Percentiles rank a stretch among this genome's conserved stretches.
phyloP scores from a whole-genome alignment of 2,888 invertebrate genomes.

The Trisateles emortualis region DNA sequence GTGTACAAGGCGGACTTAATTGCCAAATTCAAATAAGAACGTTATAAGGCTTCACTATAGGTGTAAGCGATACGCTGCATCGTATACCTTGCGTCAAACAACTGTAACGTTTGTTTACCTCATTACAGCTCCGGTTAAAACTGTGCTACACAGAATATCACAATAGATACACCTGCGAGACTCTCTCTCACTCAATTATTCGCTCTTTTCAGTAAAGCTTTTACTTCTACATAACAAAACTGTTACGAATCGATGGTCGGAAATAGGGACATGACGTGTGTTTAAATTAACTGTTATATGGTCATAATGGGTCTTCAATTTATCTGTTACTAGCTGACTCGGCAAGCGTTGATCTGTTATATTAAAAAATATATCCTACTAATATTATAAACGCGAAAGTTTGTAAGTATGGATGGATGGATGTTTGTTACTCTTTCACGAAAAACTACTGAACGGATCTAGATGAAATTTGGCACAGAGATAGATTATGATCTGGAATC shows the following conservation, averaged over 20 bases:
- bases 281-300: not conserved
- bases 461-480: no score
- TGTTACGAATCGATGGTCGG: constrained; percentile 5
- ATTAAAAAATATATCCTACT: no score
- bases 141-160: constrained; percentile 64
- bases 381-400: no score
- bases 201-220: constrained; percentile 38
- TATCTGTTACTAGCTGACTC: no score
- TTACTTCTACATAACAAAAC: constrained; percentile 19
- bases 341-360: no score
- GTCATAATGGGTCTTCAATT: no score
- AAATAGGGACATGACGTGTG: not conserved
- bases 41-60: not conserved
- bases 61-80: constrained; percentile 27
- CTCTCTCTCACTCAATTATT: constrained; percentile 49
- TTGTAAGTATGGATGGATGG: no score
- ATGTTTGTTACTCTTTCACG: no score
- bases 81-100: constrained; percentile 40
- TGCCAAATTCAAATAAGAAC: no score
- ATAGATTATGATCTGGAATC: no score
- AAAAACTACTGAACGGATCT: no score
- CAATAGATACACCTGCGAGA: constrained; percentile 66
- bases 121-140: constrained; percentile 74
- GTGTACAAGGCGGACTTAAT: no score
- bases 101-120: constrained; percentile 71